Conservation (phyloP, 2,888 invertebrate genomes). For the Aromia moschata region DNA sequence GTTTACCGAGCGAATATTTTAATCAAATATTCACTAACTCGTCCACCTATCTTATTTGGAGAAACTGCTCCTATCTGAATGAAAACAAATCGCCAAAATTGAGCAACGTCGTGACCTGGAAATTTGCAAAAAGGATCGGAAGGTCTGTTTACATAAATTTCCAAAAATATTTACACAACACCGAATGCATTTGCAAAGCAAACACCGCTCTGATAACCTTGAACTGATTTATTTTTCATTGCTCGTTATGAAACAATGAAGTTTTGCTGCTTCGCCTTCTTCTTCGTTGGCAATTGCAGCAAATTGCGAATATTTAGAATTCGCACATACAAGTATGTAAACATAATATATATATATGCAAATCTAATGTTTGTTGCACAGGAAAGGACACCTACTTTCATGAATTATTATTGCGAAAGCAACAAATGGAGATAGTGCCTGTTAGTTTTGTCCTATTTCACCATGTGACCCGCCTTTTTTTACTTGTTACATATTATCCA, state of each 20-base stretch:
- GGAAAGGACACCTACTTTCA: too few relatives aligned
- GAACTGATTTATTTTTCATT: constrained; percentile 13
- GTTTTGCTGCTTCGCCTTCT: too few relatives aligned
- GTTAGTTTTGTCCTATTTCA: too few relatives aligned
- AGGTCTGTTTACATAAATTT: constrained; percentile 16
- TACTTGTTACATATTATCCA: too few relatives aligned
- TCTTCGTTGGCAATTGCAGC: too few relatives aligned
- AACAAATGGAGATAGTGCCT: too few relatives aligned
- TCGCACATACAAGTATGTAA: too few relatives aligned
- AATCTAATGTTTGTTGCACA: too few relatives aligned
- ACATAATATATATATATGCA: too few relatives aligned
- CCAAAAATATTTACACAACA: constrained; percentile 21
- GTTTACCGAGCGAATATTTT: neutral
- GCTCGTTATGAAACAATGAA: constrained; percentile 1
- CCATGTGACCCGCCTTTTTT: too few relatives aligned
- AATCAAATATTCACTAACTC: neutral
- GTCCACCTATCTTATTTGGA: neutral
- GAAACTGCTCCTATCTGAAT: neutral
- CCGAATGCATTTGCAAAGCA: constrained; percentile 1
- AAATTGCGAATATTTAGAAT: too few relatives aligned
- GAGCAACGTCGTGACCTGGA: constrained; percentile 8
- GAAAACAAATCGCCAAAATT: constrained; percentile 4
- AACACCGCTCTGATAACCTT: constrained; percentile 7
- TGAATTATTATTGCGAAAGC: too few relatives aligned
- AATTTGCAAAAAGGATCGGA: neutral